phyloP scores from a whole-genome alignment of 2,888 invertebrate species.

The Beris chalybata region DNA sequence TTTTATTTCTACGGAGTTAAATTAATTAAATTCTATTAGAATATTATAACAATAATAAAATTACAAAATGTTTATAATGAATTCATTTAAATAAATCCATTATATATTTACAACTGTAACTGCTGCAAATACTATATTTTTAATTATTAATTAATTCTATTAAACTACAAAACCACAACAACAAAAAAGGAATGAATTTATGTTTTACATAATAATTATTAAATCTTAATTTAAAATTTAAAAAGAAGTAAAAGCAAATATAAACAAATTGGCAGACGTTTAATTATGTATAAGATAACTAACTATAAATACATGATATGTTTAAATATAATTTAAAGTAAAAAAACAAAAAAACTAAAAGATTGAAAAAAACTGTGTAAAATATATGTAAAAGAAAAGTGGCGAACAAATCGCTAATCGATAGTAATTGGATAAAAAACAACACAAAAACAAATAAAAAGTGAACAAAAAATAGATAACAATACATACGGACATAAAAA shows the following conservation, averaged over 20 bases:
- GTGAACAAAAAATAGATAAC: too few species aligned
- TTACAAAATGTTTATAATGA: constrained; percentile 3
- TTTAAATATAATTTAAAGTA: constrained; percentile 4
- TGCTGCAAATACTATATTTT: constrained; percentile 35
- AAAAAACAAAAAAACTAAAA: neutral
- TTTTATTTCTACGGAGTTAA: neutral
- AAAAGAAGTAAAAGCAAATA: too few species aligned
- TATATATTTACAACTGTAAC: constrained; percentile 27
- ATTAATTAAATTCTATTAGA: constrained; percentile 7
- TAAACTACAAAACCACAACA: neutral
- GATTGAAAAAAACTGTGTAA: too few species aligned
- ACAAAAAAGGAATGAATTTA: neutral
- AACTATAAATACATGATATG: neutral
- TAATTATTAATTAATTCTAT: constrained; percentile 14
- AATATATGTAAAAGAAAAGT: too few species aligned
- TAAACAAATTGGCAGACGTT: too few species aligned
- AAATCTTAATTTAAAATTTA: too few species aligned
- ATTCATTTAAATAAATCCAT: constrained; percentile 16
- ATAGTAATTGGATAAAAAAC: neutral
- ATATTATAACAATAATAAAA: too few species aligned
- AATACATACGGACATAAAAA: too few species aligned
- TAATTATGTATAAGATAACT: too few species aligned
- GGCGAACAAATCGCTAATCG: too few species aligned
- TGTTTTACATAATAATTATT: too few species aligned
- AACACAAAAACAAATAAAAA: neutral